phyloP scores from a whole-genome alignment of 2,113 vertebrate species.

The Cyanoderma ruficeps region DNA sequence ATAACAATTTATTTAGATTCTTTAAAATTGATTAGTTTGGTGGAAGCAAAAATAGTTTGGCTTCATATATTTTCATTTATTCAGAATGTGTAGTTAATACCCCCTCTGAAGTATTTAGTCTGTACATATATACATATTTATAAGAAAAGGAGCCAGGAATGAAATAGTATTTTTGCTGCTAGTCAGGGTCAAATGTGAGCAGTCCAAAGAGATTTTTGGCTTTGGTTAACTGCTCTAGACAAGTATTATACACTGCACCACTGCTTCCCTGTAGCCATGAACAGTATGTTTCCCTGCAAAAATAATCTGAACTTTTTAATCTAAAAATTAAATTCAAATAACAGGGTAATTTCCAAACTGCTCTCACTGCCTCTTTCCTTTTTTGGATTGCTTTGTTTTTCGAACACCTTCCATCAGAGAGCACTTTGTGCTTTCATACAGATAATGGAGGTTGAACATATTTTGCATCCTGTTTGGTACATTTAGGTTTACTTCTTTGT shows the following conservation, averaged over 20 bases:
- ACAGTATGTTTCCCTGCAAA: not conserved
- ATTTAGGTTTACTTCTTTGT: not conserved
- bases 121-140: not conserved
- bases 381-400: not conserved
- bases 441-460: not conserved
- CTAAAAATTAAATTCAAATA: not conserved
- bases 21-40: rapidly evolving
- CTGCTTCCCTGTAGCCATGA: not conserved
- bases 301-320: not conserved
- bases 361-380: rapidly evolving
- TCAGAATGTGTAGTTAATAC: not conserved
- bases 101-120: not conserved
- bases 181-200: not conserved
- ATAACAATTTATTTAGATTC: not conserved
- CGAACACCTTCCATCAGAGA: not conserved
- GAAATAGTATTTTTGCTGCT: not conserved
- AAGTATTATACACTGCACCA: not conserved
- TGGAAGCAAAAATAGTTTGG: not conserved
- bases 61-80: not conserved
- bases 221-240: not conserved
- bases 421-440: not conserved
- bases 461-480: not conserved
- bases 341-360: not conserved
- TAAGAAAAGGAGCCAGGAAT: not conserved
- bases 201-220: not conserved